These are phyloP conservation scores for Apogon hyalosoma DNA, from an alignment of 2,797 vertebrate species.

Conservation along the genomic window DNA sequence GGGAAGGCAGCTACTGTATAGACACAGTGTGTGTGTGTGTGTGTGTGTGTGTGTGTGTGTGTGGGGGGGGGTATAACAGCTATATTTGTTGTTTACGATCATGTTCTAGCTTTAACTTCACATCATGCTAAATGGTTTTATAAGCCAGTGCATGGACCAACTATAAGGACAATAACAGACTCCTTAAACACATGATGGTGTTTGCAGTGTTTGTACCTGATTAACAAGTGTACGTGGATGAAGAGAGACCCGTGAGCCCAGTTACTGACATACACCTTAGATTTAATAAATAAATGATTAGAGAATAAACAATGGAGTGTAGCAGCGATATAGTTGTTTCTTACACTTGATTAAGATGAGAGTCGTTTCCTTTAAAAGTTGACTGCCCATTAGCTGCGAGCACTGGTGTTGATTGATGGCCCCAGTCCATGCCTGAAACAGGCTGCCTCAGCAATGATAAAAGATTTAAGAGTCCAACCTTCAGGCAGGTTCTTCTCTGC, in stretches of 20 bases:
- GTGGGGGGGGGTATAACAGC: conserved; percentile 2
- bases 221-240: conserved; percentile 8
- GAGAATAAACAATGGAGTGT: conserved; percentile 38
- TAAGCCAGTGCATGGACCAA: background rate
- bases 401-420: conserved; percentile 75
- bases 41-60: too few species aligned
- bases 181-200: background rate
- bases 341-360: conserved; percentile 69
- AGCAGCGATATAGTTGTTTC: conserved; percentile 40
- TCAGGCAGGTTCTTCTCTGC: conserved; percentile 66
- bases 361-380: conserved; percentile 73
- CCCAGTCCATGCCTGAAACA: conserved; percentile 53
- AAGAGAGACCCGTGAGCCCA: conserved; percentile 9
- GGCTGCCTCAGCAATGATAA: conserved; percentile 74
- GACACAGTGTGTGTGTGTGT: background rate
- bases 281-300: conserved; percentile 22
- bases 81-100: conserved; percentile 23
- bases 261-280: conserved; percentile 47
- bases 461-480: conserved; percentile 77
- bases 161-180: background rate
- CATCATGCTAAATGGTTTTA: conserved; percentile 2
- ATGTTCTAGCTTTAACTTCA: background rate
- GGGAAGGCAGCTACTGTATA: conserved; percentile 21
- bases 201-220: background rate
- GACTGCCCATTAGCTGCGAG: conserved; percentile 73